Evolutionary conservation across 2,113 vertebrate species (phyloP), one percentile per base, ranked within the genome.

Genomic region (Fulica atra): DNA sequence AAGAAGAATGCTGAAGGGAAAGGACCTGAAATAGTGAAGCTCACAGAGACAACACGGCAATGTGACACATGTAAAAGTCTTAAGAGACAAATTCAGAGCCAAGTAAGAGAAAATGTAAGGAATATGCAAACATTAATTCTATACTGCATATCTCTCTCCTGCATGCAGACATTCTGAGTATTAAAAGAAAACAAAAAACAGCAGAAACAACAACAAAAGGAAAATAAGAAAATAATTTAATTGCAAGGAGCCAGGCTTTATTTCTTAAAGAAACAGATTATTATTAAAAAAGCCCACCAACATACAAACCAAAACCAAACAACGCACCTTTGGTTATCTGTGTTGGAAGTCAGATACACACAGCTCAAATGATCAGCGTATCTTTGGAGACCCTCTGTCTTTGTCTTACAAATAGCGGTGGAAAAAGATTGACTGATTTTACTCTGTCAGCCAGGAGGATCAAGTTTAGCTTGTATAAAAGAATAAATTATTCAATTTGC

Each of bases 371-470:
- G 42, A 86, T 83, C 33, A 68, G 10, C 7, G 1, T 38, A 79
- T 28, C 57, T 93, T 72, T 69, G 31, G n/a, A 77, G 44, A 77
- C 11, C 11, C 38, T 66, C 33, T 63, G 21, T 53, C 71, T 93
- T 85, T 80, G 66, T 83, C 59, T 88, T 90, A 83, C n/a, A 86
- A 93, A 88, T 3, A 88, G 59, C 1, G 4, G 40, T 69, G 48
- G 50, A 82, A 77, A 92, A 93, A 89, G 57, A 91, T 44, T 42
- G 54, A 88, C n/a, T 54, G 71, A 65, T 86, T 93, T 82, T 70
- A 91, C 23, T 80, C 15, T 35, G 38, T 57, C n/a, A 83, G 50
- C 15, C 26, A 81, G 46, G 5, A 77, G 33, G 36, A 96, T 92
- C 60, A 73, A 81, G 11, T 90, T 88, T 70, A 61, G 17, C 57